phyloP scores from a whole-genome alignment of 2,113 vertebrate genomes.

The Ptilonorhynchus violaceus region DNA sequence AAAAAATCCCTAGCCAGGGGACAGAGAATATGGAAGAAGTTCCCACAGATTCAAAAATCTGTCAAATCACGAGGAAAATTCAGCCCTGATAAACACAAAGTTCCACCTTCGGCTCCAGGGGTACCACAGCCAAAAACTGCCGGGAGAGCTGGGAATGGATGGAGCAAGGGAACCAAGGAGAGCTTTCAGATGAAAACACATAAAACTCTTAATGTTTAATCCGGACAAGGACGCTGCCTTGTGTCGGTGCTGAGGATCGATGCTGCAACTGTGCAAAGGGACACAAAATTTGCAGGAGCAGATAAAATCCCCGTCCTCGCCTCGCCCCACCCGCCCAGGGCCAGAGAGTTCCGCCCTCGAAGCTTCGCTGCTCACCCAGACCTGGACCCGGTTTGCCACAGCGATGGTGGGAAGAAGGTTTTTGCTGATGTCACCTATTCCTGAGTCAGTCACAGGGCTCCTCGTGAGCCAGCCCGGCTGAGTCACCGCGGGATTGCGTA shows the following conservation, averaged over 20 bases:
- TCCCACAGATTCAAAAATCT: not conserved
- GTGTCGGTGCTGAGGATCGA: not conserved
- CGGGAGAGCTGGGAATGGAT: not conserved
- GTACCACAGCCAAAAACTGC: not conserved
- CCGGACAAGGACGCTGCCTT: not conserved
- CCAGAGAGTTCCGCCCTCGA: not conserved
- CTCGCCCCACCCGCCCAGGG: not conserved
- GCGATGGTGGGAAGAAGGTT: not conserved
- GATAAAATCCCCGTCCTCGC: fast-evolving
- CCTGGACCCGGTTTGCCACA: fast-evolving
- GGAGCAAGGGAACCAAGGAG: not conserved
- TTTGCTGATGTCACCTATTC: not conserved
- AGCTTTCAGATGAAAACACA: not conserved
- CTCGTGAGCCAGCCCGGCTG: not conserved
- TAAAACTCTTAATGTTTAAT: not conserved
- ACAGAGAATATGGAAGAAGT: not conserved
- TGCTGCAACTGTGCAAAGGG: not conserved
- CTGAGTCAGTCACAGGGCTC: not conserved
- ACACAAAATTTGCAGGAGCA: not conserved
- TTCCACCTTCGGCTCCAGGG: not conserved
- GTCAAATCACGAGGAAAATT: not conserved
- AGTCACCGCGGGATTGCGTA: not conserved
- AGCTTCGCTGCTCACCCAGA: not conserved
- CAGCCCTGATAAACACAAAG: not conserved
- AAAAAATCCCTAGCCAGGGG: not conserved